Conservation (phyloP, 30 jellyfish, hydroid and myxozoan species). For the Clytia hemisphaerica region DNA sequence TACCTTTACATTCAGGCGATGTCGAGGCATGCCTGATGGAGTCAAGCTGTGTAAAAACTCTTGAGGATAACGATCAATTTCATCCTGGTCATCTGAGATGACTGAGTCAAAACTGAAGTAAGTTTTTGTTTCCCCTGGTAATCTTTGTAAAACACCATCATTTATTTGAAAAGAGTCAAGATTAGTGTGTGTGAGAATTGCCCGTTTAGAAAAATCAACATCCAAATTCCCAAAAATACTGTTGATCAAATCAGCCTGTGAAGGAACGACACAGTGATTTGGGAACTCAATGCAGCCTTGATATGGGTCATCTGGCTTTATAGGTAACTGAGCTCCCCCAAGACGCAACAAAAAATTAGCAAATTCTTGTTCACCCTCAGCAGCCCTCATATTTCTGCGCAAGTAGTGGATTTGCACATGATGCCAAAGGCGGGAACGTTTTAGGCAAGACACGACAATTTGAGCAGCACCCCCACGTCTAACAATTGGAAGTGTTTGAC, state of each 20-base stretch:
- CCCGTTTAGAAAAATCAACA: slow-evolving; percentile 20
- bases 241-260: too few relatives aligned
- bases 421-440: too few relatives aligned
- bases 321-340: slow-evolving; percentile 22
- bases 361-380: neutral
- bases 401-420: neutral
- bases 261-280: neutral
- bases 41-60: too few relatives aligned
- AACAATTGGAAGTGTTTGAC: too few relatives aligned
- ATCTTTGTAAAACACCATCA: neutral
- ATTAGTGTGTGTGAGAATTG: slow-evolving; percentile 25
- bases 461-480: too few relatives aligned
- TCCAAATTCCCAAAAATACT: too few relatives aligned
- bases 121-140: slow-evolving; percentile 24
- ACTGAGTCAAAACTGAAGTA: slow-evolving; percentile 24
- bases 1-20: slow-evolving; percentile 34
- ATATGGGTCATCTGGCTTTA: slow-evolving; percentile 1
- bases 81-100: too few relatives aligned
- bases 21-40: slow-evolving; percentile 57
- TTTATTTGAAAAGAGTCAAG: slow-evolving; percentile 11
- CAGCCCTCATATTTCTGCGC: slow-evolving; percentile 24
- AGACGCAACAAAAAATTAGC: neutral
- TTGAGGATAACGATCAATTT: too few relatives aligned
- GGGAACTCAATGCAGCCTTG: slow-evolving; percentile 2
- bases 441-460: too few relatives aligned